These are phyloP conservation scores for Strongylocentrotus purpuratus DNA, from an alignment of 35 echinoderm and acorn worm species.

Conservation along the genomic window DNA sequence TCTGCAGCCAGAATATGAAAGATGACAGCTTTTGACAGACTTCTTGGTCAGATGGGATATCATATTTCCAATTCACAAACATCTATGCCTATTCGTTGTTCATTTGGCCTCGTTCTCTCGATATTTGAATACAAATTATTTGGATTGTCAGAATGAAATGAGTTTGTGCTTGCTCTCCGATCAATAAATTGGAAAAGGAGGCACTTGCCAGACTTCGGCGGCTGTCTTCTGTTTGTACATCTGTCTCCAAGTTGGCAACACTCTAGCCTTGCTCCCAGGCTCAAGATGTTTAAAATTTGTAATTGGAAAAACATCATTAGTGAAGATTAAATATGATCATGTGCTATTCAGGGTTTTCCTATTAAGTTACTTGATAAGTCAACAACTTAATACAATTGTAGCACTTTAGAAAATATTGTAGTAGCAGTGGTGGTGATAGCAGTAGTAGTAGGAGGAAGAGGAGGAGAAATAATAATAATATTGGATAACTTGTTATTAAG, in stretches of 20 bases:
- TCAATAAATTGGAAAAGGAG: background rate
- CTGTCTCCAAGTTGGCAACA: background rate
- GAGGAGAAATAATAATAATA: too few relatives aligned
- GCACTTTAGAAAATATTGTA: too few relatives aligned
- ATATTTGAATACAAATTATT: conserved; percentile 15
- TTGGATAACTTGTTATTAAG: too few relatives aligned
- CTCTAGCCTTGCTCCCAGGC: background rate
- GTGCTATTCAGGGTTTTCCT: too few relatives aligned
- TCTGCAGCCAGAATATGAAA: background rate
- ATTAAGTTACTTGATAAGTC: too few relatives aligned
- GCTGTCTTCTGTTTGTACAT: background rate
- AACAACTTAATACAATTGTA: too few relatives aligned
- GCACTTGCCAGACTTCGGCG: background rate
- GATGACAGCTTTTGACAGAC: background rate
- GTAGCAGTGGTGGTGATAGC: too few relatives aligned
- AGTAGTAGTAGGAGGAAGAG: too few relatives aligned
- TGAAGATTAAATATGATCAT: too few relatives aligned
- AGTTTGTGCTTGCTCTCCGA: conserved; percentile 1
- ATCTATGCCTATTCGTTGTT: background rate
- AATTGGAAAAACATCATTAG: too few relatives aligned
- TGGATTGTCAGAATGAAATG: background rate
- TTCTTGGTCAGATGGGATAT: background rate
- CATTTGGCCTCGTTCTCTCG: background rate
- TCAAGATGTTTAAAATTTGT: background rate
- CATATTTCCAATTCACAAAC: background rate